Percentiles rank a stretch among this genome's conserved stretches.
phyloP scores from a whole-genome alignment of 2,113 vertebrate genomes.

The Meriones unguiculatus region DNA sequence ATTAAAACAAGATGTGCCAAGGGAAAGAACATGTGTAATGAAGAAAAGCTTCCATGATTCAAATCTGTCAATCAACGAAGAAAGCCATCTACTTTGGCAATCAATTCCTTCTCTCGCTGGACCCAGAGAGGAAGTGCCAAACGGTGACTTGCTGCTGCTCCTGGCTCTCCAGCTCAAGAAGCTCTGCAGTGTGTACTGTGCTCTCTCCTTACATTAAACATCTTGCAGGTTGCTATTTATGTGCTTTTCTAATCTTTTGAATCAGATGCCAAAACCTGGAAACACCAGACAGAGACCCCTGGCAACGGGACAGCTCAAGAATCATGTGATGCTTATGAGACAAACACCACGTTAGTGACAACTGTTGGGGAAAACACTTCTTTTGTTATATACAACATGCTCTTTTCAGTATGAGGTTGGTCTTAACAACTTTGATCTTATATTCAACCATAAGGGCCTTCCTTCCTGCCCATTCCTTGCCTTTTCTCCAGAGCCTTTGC shows the following conservation, averaged over 20 bases:
- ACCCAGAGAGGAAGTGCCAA: background rate
- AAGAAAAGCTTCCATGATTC: no score
- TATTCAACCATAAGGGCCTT: background rate
- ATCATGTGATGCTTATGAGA: accelerated
- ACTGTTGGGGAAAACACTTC: background rate
- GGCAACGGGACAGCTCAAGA: background rate
- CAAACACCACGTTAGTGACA: background rate
- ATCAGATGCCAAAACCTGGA: background rate
- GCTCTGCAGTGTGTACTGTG: background rate
- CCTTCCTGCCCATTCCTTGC: background rate
- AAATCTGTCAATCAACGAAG: background rate
- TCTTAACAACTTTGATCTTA: constrained; percentile 13
- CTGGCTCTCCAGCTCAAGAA: background rate
- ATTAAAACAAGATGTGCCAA: background rate
- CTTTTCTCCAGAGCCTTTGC: background rate
- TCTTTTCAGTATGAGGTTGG: background rate
- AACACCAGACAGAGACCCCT: background rate
- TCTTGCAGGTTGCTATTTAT: background rate
- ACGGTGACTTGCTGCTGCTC: background rate
- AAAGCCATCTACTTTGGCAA: background rate
- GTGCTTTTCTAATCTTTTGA: background rate
- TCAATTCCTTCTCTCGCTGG: background rate
- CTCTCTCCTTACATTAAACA: background rate
- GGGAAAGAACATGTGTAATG: background rate
- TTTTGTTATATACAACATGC: background rate